Percentiles rank a stretch among this genome's conserved stretches.
Evolutionary conservation across 92 coral and sea anemone species (phyloP).

Genomic region (Montipora capitata): DNA sequence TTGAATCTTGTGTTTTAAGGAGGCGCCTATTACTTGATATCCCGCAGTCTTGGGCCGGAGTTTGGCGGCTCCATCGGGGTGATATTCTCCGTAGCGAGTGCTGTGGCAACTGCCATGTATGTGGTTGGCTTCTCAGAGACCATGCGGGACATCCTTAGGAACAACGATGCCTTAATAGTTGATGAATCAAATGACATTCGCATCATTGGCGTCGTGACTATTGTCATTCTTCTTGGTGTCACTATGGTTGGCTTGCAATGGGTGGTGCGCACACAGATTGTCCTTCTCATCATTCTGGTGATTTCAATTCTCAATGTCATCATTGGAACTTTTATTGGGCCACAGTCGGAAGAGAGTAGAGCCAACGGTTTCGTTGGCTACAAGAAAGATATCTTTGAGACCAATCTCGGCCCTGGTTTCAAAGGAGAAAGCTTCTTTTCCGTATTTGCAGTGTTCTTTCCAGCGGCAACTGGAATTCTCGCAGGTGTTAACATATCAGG

Average conservation of each 20-base stretch:
- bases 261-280: constrained; percentile 95
- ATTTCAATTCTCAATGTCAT: constrained; percentile 89
- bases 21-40: constrained; percentile 94
- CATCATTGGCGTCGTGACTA: constrained; percentile 90
- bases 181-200: constrained; percentile 97
- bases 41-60: constrained; percentile 98
- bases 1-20: constrained; percentile 49
- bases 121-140: constrained; percentile 99
- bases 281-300: constrained; percentile 83
- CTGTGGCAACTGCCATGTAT: constrained; percentile 97
- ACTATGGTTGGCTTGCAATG: constrained; percentile 92
- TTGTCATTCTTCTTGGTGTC: constrained; percentile 87
- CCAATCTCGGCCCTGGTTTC: constrained; percentile 83
- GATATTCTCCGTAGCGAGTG: constrained; percentile 96
- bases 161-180: constrained; percentile 80
- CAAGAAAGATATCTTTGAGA: constrained; percentile 71
- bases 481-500: constrained; percentile 99
- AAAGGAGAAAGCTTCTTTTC: constrained; percentile 91
- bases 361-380: constrained; percentile 89
- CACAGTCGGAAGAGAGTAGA: constrained; percentile 78
- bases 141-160: constrained; percentile 87
- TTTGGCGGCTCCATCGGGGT: constrained; percentile 99
- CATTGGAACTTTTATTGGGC: constrained; percentile 94
- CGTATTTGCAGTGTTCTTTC: constrained; percentile 98
- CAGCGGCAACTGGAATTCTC: constrained; percentile 98